A percentile compares a stretch with the other conserved stretches of the same genome.
These are phyloP conservation scores for Matsumyia berberina DNA, from an alignment of 2,888 invertebrate species.

Conservation along the genomic window DNA sequence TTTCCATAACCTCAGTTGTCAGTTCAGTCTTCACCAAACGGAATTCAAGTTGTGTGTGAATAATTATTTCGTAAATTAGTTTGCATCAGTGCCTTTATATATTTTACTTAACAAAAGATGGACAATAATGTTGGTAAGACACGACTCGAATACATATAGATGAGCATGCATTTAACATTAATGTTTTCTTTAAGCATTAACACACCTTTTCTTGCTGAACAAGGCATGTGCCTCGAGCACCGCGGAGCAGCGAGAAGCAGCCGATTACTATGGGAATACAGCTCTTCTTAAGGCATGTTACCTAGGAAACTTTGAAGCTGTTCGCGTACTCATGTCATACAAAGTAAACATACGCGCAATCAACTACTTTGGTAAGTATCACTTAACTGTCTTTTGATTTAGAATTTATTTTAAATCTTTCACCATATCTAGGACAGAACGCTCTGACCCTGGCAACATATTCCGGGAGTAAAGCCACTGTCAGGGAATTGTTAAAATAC, in stretches of 20 bases:
- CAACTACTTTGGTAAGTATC: constrained; percentile 80
- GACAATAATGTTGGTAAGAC: constrained; percentile 21
- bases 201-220: constrained; percentile 27
- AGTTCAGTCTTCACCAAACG: too few species aligned
- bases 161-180: background rate
- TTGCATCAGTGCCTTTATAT: too few species aligned
- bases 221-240: constrained; percentile 78
- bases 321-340: constrained; percentile 78
- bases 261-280: constrained; percentile 83
- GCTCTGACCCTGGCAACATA: constrained; percentile 82
- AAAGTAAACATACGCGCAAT: constrained; percentile 80
- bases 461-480: constrained; percentile 79
- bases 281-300: constrained; percentile 82
- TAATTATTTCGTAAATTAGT: too few species aligned
- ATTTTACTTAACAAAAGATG: too few species aligned
- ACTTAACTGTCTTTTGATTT: background rate
- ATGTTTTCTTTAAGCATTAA: too few species aligned
- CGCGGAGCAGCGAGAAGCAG: constrained; percentile 78
- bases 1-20: too few species aligned
- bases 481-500: constrained; percentile 79
- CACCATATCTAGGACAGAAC: constrained; percentile 80
- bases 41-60: too few species aligned
- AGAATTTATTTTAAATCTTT: constrained; percentile 5
- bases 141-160: background rate
- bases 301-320: constrained; percentile 79